These are phyloP conservation scores for Diadumene lineata DNA, from an alignment of 92 coral and sea anemone genomes.

Conservation along the genomic window DNA sequence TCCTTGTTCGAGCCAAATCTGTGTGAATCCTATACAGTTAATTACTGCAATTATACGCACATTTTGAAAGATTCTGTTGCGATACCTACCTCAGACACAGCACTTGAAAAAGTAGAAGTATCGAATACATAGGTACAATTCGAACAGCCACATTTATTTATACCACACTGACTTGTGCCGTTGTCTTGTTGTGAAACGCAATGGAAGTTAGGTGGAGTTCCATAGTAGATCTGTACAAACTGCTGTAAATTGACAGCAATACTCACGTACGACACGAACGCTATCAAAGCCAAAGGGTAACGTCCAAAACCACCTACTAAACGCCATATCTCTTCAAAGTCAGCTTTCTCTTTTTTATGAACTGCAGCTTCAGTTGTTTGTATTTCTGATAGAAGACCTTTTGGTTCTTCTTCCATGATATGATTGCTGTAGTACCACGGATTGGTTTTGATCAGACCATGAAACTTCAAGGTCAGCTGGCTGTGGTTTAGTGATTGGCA, in stretches of 20 bases:
- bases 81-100: conserved; percentile 46
- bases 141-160: conserved; percentile 38
- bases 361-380: not conserved
- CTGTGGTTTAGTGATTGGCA: too few relatives aligned
- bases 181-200: conserved; percentile 8
- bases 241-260: conserved; percentile 10
- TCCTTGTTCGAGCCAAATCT: too few relatives aligned
- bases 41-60: too few relatives aligned
- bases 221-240: conserved; percentile 39
- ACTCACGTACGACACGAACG: conserved; percentile 23
- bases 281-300: conserved; percentile 11
- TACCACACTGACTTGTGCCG: not conserved
- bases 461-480: not conserved
- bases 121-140: conserved; percentile 35
- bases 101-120: conserved; percentile 28
- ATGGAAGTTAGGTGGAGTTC: conserved; percentile 34
- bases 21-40: too few relatives aligned
- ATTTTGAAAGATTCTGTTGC: too few relatives aligned
- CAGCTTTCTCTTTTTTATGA: not conserved
- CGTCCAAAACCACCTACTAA: conserved; percentile 42
- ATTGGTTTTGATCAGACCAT: not conserved
- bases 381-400: not conserved
- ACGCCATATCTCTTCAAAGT: conserved; percentile 30
- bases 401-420: not conserved
- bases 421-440: not conserved